Evolutionary conservation across 2,797 vertebrate species (phyloP).

Genomic region (Mus caroli): DNA sequence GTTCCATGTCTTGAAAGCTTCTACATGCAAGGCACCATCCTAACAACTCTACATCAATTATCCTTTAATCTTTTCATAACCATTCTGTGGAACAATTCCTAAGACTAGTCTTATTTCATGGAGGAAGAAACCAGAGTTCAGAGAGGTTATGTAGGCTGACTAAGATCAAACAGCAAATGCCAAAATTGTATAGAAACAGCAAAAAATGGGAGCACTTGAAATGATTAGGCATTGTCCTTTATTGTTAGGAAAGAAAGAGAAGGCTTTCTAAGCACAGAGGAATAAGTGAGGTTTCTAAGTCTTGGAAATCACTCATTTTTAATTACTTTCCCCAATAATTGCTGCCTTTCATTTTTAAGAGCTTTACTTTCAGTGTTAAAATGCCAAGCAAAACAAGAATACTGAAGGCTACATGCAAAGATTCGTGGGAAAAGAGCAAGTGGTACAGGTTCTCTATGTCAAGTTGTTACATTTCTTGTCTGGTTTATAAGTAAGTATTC

Average conservation of each 20-base stretch:
- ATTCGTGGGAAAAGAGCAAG: neutral
- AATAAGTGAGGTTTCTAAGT: slow-evolving; percentile 31
- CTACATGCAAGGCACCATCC: neutral
- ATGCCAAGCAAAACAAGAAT: neutral
- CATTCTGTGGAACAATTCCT: slow-evolving; percentile 23
- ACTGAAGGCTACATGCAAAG: neutral
- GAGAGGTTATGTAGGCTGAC: slow-evolving; percentile 24
- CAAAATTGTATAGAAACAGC: slow-evolving; percentile 44
- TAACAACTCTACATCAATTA: slow-evolving; percentile 49
- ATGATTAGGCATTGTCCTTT: neutral
- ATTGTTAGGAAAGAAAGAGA: neutral
- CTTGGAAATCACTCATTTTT: neutral
- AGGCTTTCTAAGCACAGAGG: slow-evolving; percentile 33
- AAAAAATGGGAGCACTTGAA: neutral
- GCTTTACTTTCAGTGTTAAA: slow-evolving; percentile 49
- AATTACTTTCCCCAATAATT: slow-evolving; percentile 31
- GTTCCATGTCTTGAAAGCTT: slow-evolving; percentile 11
- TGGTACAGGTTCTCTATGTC: neutral
- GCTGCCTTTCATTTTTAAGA: neutral
- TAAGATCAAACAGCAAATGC: slow-evolving; percentile 36
- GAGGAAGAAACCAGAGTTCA: slow-evolving; percentile 25
- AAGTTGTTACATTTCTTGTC: neutral
- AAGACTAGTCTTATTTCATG: slow-evolving; percentile 41
- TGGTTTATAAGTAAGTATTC: neutral
- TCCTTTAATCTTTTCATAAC: slow-evolving; percentile 57